These are phyloP conservation scores for Stramonita haemastoma DNA, from an alignment of 2,888 invertebrate species.

Conservation along the genomic window DNA sequence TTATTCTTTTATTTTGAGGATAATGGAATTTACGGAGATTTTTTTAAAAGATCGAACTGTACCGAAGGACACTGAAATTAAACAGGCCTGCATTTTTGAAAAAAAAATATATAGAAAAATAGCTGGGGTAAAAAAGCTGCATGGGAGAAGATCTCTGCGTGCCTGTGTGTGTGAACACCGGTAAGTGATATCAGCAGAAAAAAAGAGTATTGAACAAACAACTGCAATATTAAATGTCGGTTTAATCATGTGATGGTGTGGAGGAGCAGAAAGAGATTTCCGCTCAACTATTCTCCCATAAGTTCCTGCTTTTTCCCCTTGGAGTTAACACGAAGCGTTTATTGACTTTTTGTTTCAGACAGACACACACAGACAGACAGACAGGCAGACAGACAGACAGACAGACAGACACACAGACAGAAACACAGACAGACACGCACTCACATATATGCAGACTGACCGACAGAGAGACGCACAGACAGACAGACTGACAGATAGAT, in stretches of 20 bases:
- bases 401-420: background rate
- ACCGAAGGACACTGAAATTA: no score
- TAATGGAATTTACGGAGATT: no score
- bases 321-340: background rate
- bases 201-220: no score
- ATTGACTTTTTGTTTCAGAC: background rate
- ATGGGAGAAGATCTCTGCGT: no score
- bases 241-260: background rate
- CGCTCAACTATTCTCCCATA: background rate
- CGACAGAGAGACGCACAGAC: background rate
- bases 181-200: no score
- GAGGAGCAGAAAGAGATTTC: background rate
- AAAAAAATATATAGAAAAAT: no score
- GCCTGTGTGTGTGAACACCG: no score
- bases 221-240: no score
- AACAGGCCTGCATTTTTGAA: no score
- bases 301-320: background rate
- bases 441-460: background rate
- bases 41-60: no score
- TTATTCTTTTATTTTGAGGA: no score
- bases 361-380: background rate
- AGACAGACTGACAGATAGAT: background rate
- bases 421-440: background rate
- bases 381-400: background rate
- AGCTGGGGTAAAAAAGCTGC: no score